A percentile compares a stretch with the other conserved stretches of the same genome.
Conservation (phyloP, 2,113 vertebrate species). For the Eupsittula cactorum region DNA sequence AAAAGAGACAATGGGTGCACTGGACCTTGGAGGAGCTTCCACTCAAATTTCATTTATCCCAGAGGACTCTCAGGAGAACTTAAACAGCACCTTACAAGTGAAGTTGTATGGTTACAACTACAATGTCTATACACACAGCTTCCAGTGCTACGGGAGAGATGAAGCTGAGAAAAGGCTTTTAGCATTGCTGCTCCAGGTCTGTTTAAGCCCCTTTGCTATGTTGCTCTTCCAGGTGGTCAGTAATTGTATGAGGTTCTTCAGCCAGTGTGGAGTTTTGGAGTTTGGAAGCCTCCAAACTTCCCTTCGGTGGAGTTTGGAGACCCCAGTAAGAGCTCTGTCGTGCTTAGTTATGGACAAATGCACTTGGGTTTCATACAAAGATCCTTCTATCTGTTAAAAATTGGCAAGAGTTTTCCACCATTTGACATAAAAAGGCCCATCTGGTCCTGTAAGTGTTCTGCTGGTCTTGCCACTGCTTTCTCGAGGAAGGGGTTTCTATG, state of each 20-base stretch:
- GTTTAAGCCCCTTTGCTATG: background rate
- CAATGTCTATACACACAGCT: slow-evolving; percentile 91
- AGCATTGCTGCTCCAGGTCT: slow-evolving; percentile 82
- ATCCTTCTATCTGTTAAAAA: background rate
- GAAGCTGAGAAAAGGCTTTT: slow-evolving; percentile 87
- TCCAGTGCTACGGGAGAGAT: slow-evolving; percentile 91
- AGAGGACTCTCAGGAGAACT: background rate
- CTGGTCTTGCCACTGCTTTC: background rate
- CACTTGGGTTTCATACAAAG: background rate
- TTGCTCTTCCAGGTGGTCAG: background rate
- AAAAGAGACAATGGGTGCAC: slow-evolving; percentile 83
- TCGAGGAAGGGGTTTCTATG: background rate
- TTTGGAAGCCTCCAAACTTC: background rate
- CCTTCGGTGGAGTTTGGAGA: background rate
- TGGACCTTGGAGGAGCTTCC: slow-evolving; percentile 94
- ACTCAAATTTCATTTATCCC: slow-evolving; percentile 90
- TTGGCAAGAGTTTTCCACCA: background rate
- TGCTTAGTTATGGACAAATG: background rate
- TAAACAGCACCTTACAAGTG: slow-evolving; percentile 72
- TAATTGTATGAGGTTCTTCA: background rate
- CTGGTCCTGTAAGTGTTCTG: background rate
- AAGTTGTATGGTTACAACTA: slow-evolving; percentile 90
- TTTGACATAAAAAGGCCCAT: background rate
- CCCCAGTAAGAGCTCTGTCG: background rate
- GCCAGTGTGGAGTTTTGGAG: too few species aligned